phyloP scores from a whole-genome alignment of 2,888 invertebrate species.

The Mylabris sibirica region DNA sequence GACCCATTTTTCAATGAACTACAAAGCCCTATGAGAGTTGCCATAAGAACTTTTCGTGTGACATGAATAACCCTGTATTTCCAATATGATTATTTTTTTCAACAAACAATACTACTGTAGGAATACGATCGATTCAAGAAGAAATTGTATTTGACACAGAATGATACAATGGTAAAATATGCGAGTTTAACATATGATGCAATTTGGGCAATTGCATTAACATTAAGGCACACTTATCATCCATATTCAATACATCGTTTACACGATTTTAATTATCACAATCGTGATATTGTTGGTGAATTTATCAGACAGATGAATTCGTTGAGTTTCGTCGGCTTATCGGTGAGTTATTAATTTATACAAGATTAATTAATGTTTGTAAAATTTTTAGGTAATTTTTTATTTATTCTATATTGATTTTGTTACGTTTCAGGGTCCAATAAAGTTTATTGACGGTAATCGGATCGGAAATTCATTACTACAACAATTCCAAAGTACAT shows the following conservation, averaged over 20 bases:
- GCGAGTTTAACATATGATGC: constrained; percentile 89
- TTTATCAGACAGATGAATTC: constrained; percentile 76
- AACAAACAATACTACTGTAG: constrained; percentile 17
- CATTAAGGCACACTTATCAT: constrained; percentile 72
- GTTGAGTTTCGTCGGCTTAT: constrained; percentile 83
- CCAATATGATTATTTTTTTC: no score
- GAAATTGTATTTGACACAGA: constrained; percentile 32
- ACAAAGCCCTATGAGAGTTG: no score
- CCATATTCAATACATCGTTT: constrained; percentile 62
- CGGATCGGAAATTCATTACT: constrained; percentile 87
- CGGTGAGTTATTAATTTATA: no score
- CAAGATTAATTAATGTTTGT: no score
- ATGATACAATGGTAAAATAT: constrained; percentile 67
- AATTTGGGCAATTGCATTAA: constrained; percentile 87
- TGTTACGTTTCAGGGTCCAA: constrained; percentile 76
- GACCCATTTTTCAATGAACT: no score
- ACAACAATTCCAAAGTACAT: constrained; percentile 85
- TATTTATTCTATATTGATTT: no score
- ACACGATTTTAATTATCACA: constrained; percentile 73
- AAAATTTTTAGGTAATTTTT: no score
- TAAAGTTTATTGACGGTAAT: constrained; percentile 88
- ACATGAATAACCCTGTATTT: no score
- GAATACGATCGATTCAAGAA: constrained; percentile 57
- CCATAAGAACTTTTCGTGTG: no score
- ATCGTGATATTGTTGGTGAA: constrained; percentile 75